A percentile compares a stretch with the other conserved stretches of the same genome.
phyloP scores from a whole-genome alignment of 2,888 invertebrate genomes.

The Pseudoips prasinana region DNA sequence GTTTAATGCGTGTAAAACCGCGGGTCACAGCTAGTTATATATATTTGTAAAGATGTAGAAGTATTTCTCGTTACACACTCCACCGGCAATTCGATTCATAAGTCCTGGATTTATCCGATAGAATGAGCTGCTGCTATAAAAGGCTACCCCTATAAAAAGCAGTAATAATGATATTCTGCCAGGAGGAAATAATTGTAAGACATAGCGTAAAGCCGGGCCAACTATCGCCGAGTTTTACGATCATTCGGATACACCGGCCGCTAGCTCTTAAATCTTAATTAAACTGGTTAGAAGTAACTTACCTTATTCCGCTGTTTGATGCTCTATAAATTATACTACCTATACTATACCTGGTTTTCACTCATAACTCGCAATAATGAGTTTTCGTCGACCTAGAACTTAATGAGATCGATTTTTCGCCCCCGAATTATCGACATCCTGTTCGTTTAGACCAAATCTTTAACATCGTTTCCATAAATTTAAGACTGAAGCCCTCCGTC shows the following conservation, averaged over 20 bases:
- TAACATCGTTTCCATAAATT: too few species aligned
- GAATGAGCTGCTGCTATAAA: conserved; percentile 48
- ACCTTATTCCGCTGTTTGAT: conserved; percentile 36
- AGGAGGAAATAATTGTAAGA: conserved; percentile 59
- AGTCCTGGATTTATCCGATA: conserved; percentile 32
- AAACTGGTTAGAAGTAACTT: conserved; percentile 45
- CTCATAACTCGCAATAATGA: too few species aligned
- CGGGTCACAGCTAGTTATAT: too few species aligned
- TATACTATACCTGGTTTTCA: too few species aligned
- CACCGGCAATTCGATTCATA: conserved; percentile 25
- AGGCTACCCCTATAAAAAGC: conserved; percentile 57
- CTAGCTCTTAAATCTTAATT: conserved; percentile 53
- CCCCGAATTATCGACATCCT: too few species aligned
- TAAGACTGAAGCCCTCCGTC: too few species aligned
- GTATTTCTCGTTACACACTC: conserved; percentile 23
- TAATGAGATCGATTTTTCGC: too few species aligned
- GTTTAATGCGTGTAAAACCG: too few species aligned
- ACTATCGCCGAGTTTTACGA: conserved; percentile 49
- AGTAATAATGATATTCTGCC: conserved; percentile 58
- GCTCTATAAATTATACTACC: conserved; percentile 37
- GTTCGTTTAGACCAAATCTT: too few species aligned
- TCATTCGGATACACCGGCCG: conserved; percentile 35
- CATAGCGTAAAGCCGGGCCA: conserved; percentile 43
- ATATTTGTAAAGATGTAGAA: too few species aligned
- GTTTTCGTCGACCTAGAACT: too few species aligned